These are phyloP conservation scores for Ophiodon elongatus DNA, from an alignment of 2,113 vertebrate species.

Conservation along the genomic window DNA sequence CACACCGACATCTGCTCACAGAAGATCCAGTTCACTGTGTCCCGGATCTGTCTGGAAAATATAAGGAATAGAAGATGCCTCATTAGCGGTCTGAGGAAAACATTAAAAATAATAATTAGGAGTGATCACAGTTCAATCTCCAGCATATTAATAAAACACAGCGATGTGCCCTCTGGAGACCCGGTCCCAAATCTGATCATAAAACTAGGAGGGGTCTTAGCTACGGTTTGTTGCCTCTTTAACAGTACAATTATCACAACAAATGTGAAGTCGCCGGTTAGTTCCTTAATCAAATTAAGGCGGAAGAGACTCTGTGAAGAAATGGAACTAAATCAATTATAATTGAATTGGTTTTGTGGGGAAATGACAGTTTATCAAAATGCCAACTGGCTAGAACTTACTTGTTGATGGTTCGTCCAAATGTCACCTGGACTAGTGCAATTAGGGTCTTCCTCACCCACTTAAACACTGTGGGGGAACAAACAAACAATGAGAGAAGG, in stretches of 20 bases:
- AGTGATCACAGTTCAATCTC: no score
- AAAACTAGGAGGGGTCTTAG: no score
- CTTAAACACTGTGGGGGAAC: constrained; percentile 91
- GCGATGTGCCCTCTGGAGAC: no score
- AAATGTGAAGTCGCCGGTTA: background rate
- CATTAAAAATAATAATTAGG: background rate
- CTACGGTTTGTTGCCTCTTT: background rate
- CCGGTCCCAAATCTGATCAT: no score
- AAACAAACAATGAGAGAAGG: constrained; percentile 7
- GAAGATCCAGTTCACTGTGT: constrained; percentile 98
- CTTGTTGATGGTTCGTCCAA: constrained; percentile 99
- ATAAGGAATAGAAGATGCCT: background rate
- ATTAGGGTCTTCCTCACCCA: constrained; percentile 99
- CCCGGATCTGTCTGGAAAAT: constrained; percentile 94
- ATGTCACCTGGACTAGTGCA: constrained; percentile 99
- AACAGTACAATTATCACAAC: background rate
- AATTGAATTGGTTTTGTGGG: no score
- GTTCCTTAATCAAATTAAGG: background rate
- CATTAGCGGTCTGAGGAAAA: background rate
- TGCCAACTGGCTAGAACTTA: constrained; percentile 81
- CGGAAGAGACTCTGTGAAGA: background rate
- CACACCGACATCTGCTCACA: constrained; percentile 96
- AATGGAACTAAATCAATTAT: background rate
- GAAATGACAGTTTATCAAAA: background rate
- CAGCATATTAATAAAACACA: no score